phyloP scores from a whole-genome alignment of 1,140 invertebrate genomes.

The Drosophila mojavensis region DNA sequence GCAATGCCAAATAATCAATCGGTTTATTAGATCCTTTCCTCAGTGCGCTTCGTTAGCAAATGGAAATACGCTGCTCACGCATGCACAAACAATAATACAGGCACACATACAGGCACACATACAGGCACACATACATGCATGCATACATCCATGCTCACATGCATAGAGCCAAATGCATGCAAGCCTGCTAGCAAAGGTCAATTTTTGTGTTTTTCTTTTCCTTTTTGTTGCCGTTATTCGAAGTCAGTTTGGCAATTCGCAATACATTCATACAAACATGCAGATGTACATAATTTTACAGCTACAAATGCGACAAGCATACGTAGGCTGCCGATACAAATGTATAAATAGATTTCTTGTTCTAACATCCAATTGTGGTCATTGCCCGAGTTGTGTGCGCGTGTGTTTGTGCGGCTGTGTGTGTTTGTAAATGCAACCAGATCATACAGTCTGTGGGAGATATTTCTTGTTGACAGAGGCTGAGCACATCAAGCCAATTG shows the following conservation, averaged over 20 bases:
- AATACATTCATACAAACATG: background rate
- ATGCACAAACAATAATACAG: too few species aligned
- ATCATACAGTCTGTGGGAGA: background rate
- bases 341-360: slow-evolving; percentile 16
- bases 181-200: too few species aligned
- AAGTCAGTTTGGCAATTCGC: slow-evolving; percentile 3
- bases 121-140: too few species aligned
- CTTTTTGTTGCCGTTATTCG: background rate
- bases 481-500: background rate
- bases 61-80: too few species aligned
- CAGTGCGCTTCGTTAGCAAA: too few species aligned
- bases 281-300: background rate
- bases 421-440: background rate
- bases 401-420: background rate
- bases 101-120: too few species aligned
- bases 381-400: slow-evolving; percentile 2
- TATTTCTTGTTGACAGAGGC: background rate
- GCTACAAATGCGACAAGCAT: background rate
- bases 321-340: background rate
- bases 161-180: too few species aligned
- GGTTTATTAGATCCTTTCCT: too few species aligned
- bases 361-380: slow-evolving; percentile 9
- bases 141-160: too few species aligned
- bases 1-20: too few species aligned
- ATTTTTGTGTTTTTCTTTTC: background rate